Evolutionary conservation across 2,797 vertebrate species (phyloP).

Genomic region (Artibeus jamaicensis): DNA sequence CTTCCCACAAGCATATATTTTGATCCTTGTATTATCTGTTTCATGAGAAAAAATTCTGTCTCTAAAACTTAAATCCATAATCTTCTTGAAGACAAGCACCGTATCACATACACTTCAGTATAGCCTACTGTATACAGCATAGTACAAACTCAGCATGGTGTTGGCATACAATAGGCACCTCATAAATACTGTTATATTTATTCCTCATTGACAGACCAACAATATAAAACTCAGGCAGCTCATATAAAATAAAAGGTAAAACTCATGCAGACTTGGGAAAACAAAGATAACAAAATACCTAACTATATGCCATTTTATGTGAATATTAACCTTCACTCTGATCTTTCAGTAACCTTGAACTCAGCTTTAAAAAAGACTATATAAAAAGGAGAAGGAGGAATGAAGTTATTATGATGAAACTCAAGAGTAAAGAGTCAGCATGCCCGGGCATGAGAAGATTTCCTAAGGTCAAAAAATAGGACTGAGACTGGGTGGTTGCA

Average conservation of each 20-base stretch:
- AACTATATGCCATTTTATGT: constrained; percentile 21
- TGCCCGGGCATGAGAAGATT: neutral
- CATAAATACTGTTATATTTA: constrained; percentile 34
- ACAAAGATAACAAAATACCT: constrained; percentile 15
- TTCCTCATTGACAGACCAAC: constrained; percentile 8
- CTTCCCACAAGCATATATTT: constrained; percentile 10
- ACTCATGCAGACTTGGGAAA: neutral
- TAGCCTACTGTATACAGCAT: neutral
- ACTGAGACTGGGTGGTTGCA: neutral
- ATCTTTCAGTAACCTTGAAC: neutral
- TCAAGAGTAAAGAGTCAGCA: neutral
- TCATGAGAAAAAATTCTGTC: neutral
- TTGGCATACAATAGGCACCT: neutral
- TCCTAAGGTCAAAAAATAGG: neutral
- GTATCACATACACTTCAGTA: neutral
- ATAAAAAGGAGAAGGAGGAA: neutral
- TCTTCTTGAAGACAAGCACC: neutral
- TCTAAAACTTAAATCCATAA: constrained; percentile 25
- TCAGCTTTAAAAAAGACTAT: neutral
- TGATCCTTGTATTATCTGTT: neutral
- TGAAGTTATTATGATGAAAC: constrained; percentile 6
- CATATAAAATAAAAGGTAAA: constrained; percentile 46
- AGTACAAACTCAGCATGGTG: neutral
- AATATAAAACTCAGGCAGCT: neutral
- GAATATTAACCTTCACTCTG: constrained; percentile 23